Evolutionary conservation across 2,113 vertebrate genomes (phyloP).

Genomic region (Accipiter cooperii): DNA sequence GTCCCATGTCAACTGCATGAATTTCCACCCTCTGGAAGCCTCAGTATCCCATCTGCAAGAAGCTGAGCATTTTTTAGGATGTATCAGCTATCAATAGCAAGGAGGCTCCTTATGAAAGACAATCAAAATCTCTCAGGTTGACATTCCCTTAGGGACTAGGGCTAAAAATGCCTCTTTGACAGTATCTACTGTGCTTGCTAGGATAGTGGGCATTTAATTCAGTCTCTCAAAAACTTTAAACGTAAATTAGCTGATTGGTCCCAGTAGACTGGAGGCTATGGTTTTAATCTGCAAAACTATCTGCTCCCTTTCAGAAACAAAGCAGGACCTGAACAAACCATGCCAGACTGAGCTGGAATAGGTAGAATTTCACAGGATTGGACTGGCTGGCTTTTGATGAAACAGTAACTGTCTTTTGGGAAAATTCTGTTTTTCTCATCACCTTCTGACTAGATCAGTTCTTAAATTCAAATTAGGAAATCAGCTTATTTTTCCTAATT

Average conservation of each 20-base stretch:
- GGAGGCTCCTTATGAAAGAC: neutral
- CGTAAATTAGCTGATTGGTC: conserved; percentile 5
- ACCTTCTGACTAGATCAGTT: neutral
- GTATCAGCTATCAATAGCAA: neutral
- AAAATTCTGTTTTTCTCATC: neutral
- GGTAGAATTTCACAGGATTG: neutral
- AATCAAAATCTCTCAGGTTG: neutral
- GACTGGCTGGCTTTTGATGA: neutral
- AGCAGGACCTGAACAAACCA: neutral
- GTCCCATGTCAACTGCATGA: neutral
- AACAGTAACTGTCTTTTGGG: neutral
- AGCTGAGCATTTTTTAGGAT: neutral
- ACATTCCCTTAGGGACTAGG: neutral
- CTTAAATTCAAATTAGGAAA: neutral
- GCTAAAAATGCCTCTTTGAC: neutral
- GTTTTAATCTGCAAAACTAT: neutral
- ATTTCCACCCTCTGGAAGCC: neutral
- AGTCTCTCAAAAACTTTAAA: neutral
- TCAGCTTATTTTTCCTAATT: neutral
- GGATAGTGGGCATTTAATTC: neutral
- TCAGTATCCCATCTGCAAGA: neutral
- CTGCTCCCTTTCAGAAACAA: neutral
- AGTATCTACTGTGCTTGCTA: neutral
- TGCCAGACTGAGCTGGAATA: neutral
- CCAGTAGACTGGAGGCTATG: neutral